Evolutionary conservation across 2,888 invertebrate genomes (phyloP).

Genomic region (Rosalia funebris): DNA sequence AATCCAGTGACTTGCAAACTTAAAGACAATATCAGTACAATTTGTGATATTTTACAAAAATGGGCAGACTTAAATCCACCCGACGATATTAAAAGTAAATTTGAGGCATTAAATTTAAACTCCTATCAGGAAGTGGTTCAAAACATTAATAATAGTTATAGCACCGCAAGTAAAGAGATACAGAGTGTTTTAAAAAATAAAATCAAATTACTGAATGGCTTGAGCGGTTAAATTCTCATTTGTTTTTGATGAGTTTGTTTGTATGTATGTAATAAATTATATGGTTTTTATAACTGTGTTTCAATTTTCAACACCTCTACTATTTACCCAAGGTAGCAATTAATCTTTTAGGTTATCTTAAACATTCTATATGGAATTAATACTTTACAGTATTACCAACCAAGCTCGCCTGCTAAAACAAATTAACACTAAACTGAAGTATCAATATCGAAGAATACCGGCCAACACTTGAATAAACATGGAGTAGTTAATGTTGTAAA

Average conservation of each 20-base stretch:
- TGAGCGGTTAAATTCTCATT: conserved; percentile 26
- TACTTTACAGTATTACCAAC: background rate
- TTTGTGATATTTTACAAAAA: conserved; percentile 64
- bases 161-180: conserved; percentile 66
- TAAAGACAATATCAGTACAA: conserved; percentile 57
- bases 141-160: conserved; percentile 66
- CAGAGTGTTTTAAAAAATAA: conserved; percentile 68
- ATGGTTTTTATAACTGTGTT: conserved; percentile 28
- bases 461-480: background rate
- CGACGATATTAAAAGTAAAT: conserved; percentile 60
- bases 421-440: background rate
- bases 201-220: conserved; percentile 62
- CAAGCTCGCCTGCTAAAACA: too few species aligned
- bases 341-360: background rate
- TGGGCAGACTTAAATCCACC: conserved; percentile 62
- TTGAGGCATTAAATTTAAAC: conserved; percentile 62
- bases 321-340: background rate
- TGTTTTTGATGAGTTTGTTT: conserved; percentile 34
- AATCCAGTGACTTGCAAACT: conserved; percentile 45
- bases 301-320: background rate
- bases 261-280: conserved; percentile 37
- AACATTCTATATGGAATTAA: background rate
- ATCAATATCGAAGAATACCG: background rate
- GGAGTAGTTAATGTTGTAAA: too few species aligned
- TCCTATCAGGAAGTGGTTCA: conserved; percentile 64